Base-by-base conservation (phyloP, 1,140 invertebrate genomes). In the Anoplolepis gracilipes region DNA sequence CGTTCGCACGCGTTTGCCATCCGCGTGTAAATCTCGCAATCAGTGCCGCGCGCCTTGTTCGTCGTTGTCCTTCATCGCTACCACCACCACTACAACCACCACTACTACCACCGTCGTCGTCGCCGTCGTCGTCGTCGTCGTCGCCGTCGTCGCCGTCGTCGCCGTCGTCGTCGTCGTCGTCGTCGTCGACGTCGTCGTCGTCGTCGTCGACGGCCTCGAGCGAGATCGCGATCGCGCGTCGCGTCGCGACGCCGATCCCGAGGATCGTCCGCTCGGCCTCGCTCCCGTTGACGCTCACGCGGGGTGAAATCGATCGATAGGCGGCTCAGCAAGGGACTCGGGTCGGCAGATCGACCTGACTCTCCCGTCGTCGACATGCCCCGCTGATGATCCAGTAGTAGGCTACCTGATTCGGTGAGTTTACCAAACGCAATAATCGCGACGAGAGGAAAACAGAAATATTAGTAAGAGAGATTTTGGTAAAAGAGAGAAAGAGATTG, bases 301-400 rank as follows among this genome's bases (percentile, higher is more conserved):
- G 84, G 53, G 57, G 70, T 49, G 62, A 86, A 84, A 88, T 89
- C 87, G 88, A 89, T 89, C 88, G 88, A 88, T 86, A 79, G 75
- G 75, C 46, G 69, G 11, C 78, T 59, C 78, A 25, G 65, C 49
- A 42, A 49, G 65, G 65, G 25, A 72, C 77, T 79, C 78, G 46
- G 13, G 46, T 5, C 39, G 78, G 64, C 64, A 64, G 77, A 65
- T 46, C 78, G 65, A 70, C 65, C 78, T 42, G 65, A 81, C 76
- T 78, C 61, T 67, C 61, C 76, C 65, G 33, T 39, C 81, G 57
- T 82, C 87, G 87, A 88, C 67, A 89, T 89, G 88, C 46, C 79
- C 84, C 82, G 88, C 77, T 89, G 88, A 88, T 89, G 78, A 72
- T 72, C 78, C 78, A 72, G 65, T 59, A 72, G 65, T 72, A 82